Base-by-base conservation (phyloP, 2,797 vertebrate genomes). In the Propithecus deckenii region DNA sequence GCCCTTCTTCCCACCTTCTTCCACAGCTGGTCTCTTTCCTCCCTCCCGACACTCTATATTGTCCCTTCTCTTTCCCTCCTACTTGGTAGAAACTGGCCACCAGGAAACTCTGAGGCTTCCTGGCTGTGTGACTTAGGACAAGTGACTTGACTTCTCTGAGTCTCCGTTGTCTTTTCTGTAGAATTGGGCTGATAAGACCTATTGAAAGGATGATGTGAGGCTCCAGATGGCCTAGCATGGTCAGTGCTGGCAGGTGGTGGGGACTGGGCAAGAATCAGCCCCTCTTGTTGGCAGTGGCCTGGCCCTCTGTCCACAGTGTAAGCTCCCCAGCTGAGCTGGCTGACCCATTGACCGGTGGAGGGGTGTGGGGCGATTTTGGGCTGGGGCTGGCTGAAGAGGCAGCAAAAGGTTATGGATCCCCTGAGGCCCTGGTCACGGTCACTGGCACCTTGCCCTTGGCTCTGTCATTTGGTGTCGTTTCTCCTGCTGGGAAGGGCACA, bases 401-500 rank as follows among this genome's bases (percentile, higher is more conserved):
- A 10, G 28, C 0, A 9, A 81, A 63, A 81, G 30, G 23, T 46
- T 46, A 69, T 18, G 18, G 89, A 48, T 65, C 74, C 76, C 93
- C 43, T 23, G 91, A 95, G 78, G 38, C 76, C 41, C 91, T 91
- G 25, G 86, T 80, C 50, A 69, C 69, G 46, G 69, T 94, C 65
- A 35, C 63, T 59, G 87, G 86, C 61, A 83, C 52, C 48, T 59
- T 3, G 35, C 11, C 79, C 84, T 75, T n/a, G 79, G 38, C 86
- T 75, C 32, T 83, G 84, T 69, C 86, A 50, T 25, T 95, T 14
- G 17, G 43, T 52, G 87, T 74, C 84, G 86, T 93, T 61, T 67
- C 63, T 94, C 52, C 80, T 63, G 32, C 92, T n/a, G 35, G 63
- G 95, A 93, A 92, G 88, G 86, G n/a, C 35, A 55, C 65, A 25